Conservation (phyloP, 1,140 invertebrate species). For the Euschistus heros region DNA sequence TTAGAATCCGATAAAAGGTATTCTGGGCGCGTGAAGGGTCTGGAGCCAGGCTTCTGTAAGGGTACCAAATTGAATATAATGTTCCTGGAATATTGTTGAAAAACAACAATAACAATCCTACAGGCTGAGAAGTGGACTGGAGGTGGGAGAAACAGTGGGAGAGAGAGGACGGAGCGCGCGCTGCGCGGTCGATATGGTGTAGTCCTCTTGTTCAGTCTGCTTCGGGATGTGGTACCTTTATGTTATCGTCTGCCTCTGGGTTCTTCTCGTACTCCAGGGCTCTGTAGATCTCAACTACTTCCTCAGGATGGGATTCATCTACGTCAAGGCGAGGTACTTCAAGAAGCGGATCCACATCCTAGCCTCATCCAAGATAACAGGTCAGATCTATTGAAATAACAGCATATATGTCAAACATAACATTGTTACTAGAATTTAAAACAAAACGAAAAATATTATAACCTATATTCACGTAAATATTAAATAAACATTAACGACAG, state of each 20-base stretch:
- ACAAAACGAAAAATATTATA: too few relatives aligned
- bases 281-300: conserved; percentile 55
- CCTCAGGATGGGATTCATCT: conserved; percentile 48
- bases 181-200: background rate
- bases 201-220: background rate
- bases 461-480: too few relatives aligned
- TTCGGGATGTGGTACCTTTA: background rate
- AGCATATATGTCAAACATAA: background rate
- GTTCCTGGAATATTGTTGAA: too few relatives aligned
- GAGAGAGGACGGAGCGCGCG: background rate
- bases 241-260: conserved; percentile 35
- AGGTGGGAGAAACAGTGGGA: background rate
- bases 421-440: too few relatives aligned
- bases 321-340: conserved; percentile 47
- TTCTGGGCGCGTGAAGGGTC: too few relatives aligned
- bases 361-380: conserved; percentile 50
- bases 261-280: conserved; percentile 43
- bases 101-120: too few relatives aligned
- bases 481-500: too few relatives aligned
- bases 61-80: too few relatives aligned
- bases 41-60: too few relatives aligned
- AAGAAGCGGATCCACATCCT: conserved; percentile 51
- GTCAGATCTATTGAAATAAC: conserved; percentile 35
- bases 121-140: background rate
- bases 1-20: too few relatives aligned